Evolutionary conservation across 1,140 invertebrate species (phyloP), one percentile per base, ranked within the genome.

Genomic region (Acromyrmex charruanus): DNA sequence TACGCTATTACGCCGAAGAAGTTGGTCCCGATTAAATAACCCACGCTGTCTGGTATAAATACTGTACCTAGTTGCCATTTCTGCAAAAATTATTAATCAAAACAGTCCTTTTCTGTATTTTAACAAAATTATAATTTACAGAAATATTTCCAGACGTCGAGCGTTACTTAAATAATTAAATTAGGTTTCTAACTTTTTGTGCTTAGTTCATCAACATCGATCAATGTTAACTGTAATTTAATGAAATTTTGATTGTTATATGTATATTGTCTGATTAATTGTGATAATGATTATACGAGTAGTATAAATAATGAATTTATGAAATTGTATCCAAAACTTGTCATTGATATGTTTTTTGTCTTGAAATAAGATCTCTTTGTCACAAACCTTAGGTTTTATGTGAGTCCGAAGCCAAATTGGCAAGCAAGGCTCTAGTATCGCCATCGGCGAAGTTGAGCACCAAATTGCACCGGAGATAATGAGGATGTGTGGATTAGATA

Each of bases 21-120:
- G 92, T 98, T 98, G 0, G 98, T 98, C 35, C 97, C 97, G 44
- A 98, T 93, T 66, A 98, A 96, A 93, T 98, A 98, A 0, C 98
- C 98, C 25, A 98, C 87, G 89, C 97, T 98, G 93, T 98, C 98
- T 0, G 98, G 98, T 81, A 98, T 97, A 89, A 98, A 98, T 10
- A 98, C 97, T 0, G 97, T 97, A 3, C 98, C 98, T 80, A 98
- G 92, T 91, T 98, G 97, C 97, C 97, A 98, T 92, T 97, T 97
- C 93, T 97, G 91, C 10, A 90, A 92, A 66, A 10, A 66, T 88
- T 10, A 25, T 61, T 72, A 25, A 49, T 58, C 18, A 3, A 55
- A 28, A 31, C 49, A 85, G 10, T 21, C 0, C 35, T 63, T 21
- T 55, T 69, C 18, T 0, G 16, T 44, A 7, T 61, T 72, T 82